Conservation (phyloP, 53 echinoderm and acorn worm species). For the Astropecten irregularis region DNA sequence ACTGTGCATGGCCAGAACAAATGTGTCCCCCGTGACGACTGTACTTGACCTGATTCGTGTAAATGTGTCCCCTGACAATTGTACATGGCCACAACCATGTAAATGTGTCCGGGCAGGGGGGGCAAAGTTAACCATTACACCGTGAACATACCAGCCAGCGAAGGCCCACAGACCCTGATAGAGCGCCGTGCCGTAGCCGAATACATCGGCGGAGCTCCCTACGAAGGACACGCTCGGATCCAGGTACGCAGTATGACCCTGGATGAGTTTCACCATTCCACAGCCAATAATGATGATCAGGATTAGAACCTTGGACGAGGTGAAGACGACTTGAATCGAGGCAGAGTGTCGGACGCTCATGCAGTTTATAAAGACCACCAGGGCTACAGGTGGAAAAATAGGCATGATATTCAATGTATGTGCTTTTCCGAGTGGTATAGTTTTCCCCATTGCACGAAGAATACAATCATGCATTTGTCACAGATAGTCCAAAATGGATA, state of each 20-base stretch:
- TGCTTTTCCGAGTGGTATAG: too few relatives aligned
- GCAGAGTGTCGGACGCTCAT: neutral
- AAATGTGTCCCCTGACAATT: too few relatives aligned
- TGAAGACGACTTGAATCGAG: conserved; percentile 5
- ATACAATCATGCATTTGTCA: too few relatives aligned
- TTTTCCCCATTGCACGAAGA: too few relatives aligned
- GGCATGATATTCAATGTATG: too few relatives aligned
- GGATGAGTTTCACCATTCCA: neutral
- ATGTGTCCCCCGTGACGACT: too few relatives aligned
- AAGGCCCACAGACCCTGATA: conserved; percentile 94
- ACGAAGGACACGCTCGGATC: conserved; percentile 66
- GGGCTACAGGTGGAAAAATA: neutral
- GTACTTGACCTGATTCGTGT: too few relatives aligned
- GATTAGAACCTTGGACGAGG: conserved; percentile 6
- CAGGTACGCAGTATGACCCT: conserved; percentile 68
- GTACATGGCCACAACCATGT: too few relatives aligned
- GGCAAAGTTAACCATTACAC: too few relatives aligned
- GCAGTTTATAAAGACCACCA: conserved; percentile 18
- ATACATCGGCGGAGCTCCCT: conserved; percentile 70
- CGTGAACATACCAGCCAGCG: conserved; percentile 75
- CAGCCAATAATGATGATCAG: neutral
- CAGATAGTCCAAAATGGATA: too few relatives aligned
- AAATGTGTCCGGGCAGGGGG: too few relatives aligned
- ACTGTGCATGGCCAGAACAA: too few relatives aligned
- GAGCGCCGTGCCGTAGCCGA: conserved; percentile 88